These are phyloP conservation scores for Malacoctenus gilli DNA, from an alignment of 2,797 vertebrate genomes.

Conservation along the genomic window DNA sequence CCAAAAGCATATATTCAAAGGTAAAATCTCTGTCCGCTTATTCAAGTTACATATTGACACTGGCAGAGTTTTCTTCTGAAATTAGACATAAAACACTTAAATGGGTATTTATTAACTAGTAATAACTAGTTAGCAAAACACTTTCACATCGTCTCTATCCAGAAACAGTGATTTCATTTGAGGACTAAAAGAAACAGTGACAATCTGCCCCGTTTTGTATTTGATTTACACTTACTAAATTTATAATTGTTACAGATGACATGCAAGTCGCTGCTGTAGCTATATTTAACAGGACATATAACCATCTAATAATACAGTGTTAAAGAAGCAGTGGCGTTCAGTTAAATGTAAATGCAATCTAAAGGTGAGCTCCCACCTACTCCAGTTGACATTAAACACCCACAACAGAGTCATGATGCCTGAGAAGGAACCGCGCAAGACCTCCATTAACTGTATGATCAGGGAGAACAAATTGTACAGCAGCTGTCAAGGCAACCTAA, in stretches of 20 bases:
- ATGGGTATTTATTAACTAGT: too few species aligned
- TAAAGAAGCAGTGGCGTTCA: constrained; percentile 24
- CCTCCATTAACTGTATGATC: constrained; percentile 5
- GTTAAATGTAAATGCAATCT: constrained; percentile 44
- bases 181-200: too few species aligned
- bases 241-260: background rate
- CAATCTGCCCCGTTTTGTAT: background rate
- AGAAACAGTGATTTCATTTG: background rate
- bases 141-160: too few species aligned
- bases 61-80: background rate
- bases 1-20: too few species aligned
- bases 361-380: constrained; percentile 52
- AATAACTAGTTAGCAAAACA: too few species aligned
- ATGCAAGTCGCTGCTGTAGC: constrained; percentile 9
- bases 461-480: constrained; percentile 8
- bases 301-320: constrained; percentile 29
- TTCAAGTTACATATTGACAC: too few species aligned
- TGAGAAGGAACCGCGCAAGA: constrained; percentile 30
- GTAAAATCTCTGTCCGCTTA: too few species aligned
- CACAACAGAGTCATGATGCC: constrained; percentile 41
- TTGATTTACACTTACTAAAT: constrained; percentile 6
- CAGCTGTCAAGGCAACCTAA: background rate
- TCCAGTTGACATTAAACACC: constrained; percentile 63
- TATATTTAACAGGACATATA: constrained; percentile 30
- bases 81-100: background rate